Conservation (phyloP, 1,140 invertebrate species). For the Drosophila miranda region DNA sequence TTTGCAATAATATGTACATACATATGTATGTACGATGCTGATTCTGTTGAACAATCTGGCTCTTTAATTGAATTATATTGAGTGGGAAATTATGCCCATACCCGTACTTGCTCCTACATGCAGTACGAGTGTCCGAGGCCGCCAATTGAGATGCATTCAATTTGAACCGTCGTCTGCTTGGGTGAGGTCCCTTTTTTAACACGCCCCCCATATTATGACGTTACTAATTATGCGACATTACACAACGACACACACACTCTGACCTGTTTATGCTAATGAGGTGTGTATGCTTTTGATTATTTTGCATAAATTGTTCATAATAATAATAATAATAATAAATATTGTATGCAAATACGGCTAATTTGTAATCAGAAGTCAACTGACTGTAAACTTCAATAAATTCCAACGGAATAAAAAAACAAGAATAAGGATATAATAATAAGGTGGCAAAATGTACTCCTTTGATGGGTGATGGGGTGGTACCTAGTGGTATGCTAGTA, state of each 20-base stretch:
- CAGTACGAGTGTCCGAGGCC: too few relatives aligned
- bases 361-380: constrained; percentile 56
- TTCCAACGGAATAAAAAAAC: background rate
- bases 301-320: constrained; percentile 46
- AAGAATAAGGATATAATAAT: background rate
- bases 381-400: constrained; percentile 34
- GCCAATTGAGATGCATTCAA: too few relatives aligned
- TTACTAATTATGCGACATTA: constrained; percentile 50
- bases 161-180: too few relatives aligned
- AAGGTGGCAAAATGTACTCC: background rate
- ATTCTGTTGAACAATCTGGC: constrained; percentile 14
- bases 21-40: constrained; percentile 4
- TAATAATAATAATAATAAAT: constrained; percentile 56
- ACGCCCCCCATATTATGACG: constrained; percentile 13
- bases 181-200: background rate
- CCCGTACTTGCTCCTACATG: too few relatives aligned
- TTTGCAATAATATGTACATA: background rate
- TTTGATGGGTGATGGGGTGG: too few relatives aligned
- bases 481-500: constrained; percentile 13
- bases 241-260: constrained; percentile 11
- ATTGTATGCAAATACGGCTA: constrained; percentile 54
- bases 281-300: constrained; percentile 21
- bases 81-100: constrained; percentile 4
- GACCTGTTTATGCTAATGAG: constrained; percentile 48
- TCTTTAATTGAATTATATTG: constrained; percentile 27